Base-by-base conservation (phyloP, 2,888 invertebrate species). In the Dolichopus griseipennis region DNA sequence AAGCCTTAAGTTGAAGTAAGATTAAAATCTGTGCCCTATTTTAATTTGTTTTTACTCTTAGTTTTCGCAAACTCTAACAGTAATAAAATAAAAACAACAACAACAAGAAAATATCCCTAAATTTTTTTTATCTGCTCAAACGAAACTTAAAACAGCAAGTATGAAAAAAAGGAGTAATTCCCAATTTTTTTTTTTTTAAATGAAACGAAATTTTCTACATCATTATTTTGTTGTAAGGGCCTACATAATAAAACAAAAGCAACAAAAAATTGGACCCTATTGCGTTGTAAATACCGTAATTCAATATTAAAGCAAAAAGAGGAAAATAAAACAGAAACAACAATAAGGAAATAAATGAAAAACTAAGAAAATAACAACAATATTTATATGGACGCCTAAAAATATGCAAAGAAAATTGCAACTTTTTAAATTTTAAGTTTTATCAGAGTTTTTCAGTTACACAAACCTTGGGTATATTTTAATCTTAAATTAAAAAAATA, bases 231-330 rank as follows among this genome's bases (percentile, higher is more conserved):
- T 52, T 52, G 15, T 52, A 52, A 52, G 18, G 18, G 18, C n/a
- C n/a, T n/a, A 52, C 18, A 27, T 27, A 4, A 27, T 27, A 27
- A 27, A 37, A 37, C 4, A 37, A 37, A 37, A 37, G 18, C 9
- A 52, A 52, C 52, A n/a, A 52, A 15, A 52, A 52, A 52, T 18
- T 18, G 12, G 6, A 52, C 52, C 52, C 52, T 9, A 52, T 43
- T 52, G 52, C 52, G 52, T 52, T 52, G 52, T 52, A 52, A 52
- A 52, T 52, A 52, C 52, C 52, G 52, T 52, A 52, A 52, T 52
- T 52, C 18, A 52, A 52, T 52, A 52, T 52, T 52, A 52, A 52
- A 52, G 18, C 2, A 52, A 52, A 52, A 15, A n/a, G n/a, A n/a
- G n/a, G n/a, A n/a, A n/a, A 52, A 52, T 18, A 52, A 18, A 52